phyloP scores from a whole-genome alignment of 2,888 invertebrate species.

The Zelleria hepariella region DNA sequence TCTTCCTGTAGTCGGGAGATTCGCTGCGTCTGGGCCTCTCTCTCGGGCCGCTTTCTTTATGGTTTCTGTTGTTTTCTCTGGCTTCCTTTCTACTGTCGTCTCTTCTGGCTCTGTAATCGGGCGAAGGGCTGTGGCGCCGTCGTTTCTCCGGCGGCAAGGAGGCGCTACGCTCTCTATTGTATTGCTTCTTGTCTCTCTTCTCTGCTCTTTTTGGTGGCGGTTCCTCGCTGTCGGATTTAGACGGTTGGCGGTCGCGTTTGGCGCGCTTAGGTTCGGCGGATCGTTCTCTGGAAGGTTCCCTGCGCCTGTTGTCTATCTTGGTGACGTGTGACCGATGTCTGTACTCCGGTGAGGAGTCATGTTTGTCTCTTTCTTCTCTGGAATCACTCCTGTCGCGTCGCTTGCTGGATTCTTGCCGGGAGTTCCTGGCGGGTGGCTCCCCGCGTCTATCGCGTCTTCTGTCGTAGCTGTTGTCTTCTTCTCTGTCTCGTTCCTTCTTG shows the following conservation, averaged over 20 bases:
- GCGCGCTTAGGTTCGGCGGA: slow-evolving; percentile 28
- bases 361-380: slow-evolving; percentile 7
- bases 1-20: slow-evolving; percentile 29
- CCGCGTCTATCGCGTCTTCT: slow-evolving; percentile 53
- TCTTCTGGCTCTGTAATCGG: slow-evolving; percentile 27
- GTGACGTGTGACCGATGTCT: slow-evolving; percentile 46
- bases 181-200: slow-evolving; percentile 30
- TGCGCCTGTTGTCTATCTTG: slow-evolving; percentile 41
- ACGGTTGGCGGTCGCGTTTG: slow-evolving; percentile 35
- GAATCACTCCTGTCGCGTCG: not conserved
- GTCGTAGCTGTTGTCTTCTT: slow-evolving; percentile 29
- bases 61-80: slow-evolving; percentile 21
- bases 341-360: slow-evolving; percentile 37
- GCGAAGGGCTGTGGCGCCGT: slow-evolving; percentile 40
- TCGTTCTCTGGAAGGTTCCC: slow-evolving; percentile 33
- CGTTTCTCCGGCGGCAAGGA: slow-evolving; percentile 52
- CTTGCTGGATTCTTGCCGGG: not conserved
- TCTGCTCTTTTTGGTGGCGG: slow-evolving; percentile 20
- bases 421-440: slow-evolving; percentile 21
- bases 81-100: slow-evolving; percentile 28
- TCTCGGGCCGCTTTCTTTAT: slow-evolving; percentile 23
- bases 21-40: slow-evolving; percentile 30
- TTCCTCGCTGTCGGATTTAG: slow-evolving; percentile 37
- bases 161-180: slow-evolving; percentile 32
- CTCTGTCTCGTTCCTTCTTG: slow-evolving; percentile 56